Evolutionary conservation across 2,888 invertebrate genomes (phyloP), one percentile per base, ranked within the genome.

Genomic region (Tribolium freemani): DNA sequence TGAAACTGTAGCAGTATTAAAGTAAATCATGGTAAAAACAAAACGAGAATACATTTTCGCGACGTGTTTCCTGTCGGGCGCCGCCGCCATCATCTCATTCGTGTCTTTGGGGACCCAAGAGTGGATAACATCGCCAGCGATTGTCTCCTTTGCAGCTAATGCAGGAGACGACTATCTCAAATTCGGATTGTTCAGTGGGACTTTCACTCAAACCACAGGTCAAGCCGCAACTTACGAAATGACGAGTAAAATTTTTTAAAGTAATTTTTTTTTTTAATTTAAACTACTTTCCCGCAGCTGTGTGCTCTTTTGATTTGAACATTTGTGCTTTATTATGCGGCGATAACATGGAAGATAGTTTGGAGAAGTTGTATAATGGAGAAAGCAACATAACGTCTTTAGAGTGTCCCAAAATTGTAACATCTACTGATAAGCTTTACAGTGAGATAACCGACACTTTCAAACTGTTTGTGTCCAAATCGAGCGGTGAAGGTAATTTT

Each of bases 241-340:
- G n/a, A 46, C 67, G 6, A 67, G 67, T 67, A 67, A 56, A 3
- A 26, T 26, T 56, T 54, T 64, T n/a, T 11, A 26, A 5, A 1
- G 26, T 3, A 13, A n/a, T n/a, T n/a, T n/a, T n/a, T n/a, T n/a
- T n/a, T n/a, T n/a, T n/a, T n/a, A n/a, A n/a, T 45, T 46, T 16
- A 45, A 10, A 26, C 3, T 3, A 26, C 3, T 26, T 26, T 26
- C 5, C 26, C 5, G 26, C 26, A 64, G 64, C 46, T 5, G 64
- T 64, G 5, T 67, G 67, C 10, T 21, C 16, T 0, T 57, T 46
- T 46, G 48, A 30, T 8, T 13, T 26, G 63, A 87, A 86, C 75
- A 82, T 84, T 53, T 88, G 88, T 73, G 86, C 87, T 0, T 82
- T 84, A 73, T 81, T 87, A 50, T 87, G 87, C 73, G 84, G 84